Conservation (phyloP, 2,888 invertebrate genomes). For the Nomada fabriciana region DNA sequence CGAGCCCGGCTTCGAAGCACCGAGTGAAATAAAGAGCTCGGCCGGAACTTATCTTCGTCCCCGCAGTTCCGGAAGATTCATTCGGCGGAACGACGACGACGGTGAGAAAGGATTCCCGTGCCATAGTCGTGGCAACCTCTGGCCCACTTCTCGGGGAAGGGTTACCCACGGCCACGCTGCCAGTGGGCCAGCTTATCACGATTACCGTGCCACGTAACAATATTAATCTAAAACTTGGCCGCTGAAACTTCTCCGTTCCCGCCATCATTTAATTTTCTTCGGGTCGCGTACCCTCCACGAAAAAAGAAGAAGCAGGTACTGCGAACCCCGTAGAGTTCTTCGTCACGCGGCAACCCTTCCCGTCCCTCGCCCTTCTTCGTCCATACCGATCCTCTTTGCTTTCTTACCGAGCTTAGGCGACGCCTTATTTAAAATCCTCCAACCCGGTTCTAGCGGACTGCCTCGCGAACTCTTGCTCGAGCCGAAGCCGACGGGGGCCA, state of each 20-base stretch:
- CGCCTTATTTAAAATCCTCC: slow-evolving; percentile 72
- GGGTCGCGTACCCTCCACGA: slow-evolving; percentile 52
- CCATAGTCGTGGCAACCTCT: not conserved
- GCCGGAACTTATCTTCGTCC: slow-evolving; percentile 46
- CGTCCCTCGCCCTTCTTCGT: not conserved
- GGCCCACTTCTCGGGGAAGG: slow-evolving; percentile 19
- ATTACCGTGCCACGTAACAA: slow-evolving; percentile 76
- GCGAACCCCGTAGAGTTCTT: slow-evolving; percentile 15
- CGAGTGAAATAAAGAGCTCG: slow-evolving; percentile 45
- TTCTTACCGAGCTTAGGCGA: slow-evolving; percentile 43
- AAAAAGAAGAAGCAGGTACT: slow-evolving; percentile 49
- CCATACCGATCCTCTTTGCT: slow-evolving; percentile 12
- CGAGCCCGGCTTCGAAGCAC: slow-evolving; percentile 17
- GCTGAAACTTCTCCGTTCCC: slow-evolving; percentile 65
- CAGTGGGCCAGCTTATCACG: slow-evolving; percentile 72
- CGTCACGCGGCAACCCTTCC: slow-evolving; percentile 26
- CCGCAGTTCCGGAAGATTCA: slow-evolving; percentile 36
- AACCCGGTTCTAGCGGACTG: slow-evolving; percentile 27
- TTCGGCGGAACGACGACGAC: slow-evolving; percentile 35
- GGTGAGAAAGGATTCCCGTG: slow-evolving; percentile 22
- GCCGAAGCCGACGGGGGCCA: slow-evolving; percentile 26
- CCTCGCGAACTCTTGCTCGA: slow-evolving; percentile 47
- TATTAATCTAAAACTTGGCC: slow-evolving; percentile 78
- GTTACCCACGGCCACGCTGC: slow-evolving; percentile 17
- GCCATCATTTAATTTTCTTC: slow-evolving; percentile 76